phyloP scores from a whole-genome alignment of 1,140 invertebrate genomes.

The Chionoecetes opilio region DNA sequence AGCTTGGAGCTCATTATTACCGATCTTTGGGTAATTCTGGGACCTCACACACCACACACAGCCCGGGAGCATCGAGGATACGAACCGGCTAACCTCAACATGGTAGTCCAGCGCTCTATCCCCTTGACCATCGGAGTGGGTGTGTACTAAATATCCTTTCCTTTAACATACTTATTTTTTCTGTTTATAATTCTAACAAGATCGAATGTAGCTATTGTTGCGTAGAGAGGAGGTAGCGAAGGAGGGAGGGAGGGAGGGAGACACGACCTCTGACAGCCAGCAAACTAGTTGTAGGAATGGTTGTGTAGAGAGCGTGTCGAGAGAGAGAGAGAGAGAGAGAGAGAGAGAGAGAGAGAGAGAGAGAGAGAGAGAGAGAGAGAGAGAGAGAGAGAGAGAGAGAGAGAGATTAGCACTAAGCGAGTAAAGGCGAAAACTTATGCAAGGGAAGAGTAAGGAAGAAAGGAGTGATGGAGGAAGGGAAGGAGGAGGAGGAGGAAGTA shows the following conservation, averaged over 20 bases:
- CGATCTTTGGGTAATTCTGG: too few species aligned
- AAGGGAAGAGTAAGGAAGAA: background rate
- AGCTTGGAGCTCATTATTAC: too few species aligned
- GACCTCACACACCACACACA: too few species aligned
- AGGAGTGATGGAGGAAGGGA: background rate
- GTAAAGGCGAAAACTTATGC: background rate
- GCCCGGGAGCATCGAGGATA: too few species aligned
- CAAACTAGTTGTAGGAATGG: background rate
- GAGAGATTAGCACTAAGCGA: background rate
- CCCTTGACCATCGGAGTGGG: too few species aligned
- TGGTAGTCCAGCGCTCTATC: too few species aligned
- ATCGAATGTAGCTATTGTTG: too few species aligned
- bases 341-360: slow-evolving; percentile 27
- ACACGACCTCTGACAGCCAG: background rate
- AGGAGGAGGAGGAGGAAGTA: background rate
- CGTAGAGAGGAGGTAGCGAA: background rate
- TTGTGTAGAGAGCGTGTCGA: background rate
- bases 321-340: slow-evolving; percentile 27
- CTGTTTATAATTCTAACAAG: too few species aligned
- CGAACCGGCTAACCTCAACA: too few species aligned
- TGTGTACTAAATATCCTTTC: too few species aligned
- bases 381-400: slow-evolving; percentile 27
- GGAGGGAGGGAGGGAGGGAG: background rate
- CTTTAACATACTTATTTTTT: too few species aligned
- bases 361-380: slow-evolving; percentile 27